phyloP scores from a whole-genome alignment of 1,140 invertebrate genomes.

The Magallana angulata region DNA sequence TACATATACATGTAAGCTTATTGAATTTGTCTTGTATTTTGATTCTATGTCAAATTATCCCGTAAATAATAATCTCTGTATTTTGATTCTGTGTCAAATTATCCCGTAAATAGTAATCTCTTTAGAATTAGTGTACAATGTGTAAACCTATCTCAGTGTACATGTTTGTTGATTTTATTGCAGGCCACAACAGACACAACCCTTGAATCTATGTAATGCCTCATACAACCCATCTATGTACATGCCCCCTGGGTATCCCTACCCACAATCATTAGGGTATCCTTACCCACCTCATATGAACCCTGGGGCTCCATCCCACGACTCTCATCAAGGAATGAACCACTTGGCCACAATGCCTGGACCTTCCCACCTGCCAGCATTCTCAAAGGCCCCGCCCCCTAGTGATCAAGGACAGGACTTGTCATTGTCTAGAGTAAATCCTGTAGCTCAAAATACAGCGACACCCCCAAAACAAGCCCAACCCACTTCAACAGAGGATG shows the following conservation, averaged over 20 bases:
- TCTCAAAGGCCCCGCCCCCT: background rate
- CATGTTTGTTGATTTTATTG: background rate
- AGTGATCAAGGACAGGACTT: conserved; percentile 4
- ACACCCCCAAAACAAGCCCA: background rate
- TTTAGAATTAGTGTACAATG: no score
- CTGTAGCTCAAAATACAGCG: background rate
- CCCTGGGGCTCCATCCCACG: background rate
- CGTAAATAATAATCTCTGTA: no score
- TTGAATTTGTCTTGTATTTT: no score
- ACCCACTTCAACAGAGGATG: conserved; percentile 21
- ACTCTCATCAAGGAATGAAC: conserved; percentile 17
- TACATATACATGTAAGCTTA: background rate
- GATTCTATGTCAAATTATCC: no score
- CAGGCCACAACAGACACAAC: conserved; percentile 29
- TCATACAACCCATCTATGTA: background rate
- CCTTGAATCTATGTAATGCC: background rate
- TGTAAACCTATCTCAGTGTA: no score
- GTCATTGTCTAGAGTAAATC: background rate
- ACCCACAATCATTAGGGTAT: background rate
- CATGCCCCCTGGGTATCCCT: background rate
- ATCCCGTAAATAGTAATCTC: no score
- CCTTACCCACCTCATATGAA: conserved; percentile 16
- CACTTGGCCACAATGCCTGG: conserved; percentile 1
- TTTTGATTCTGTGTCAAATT: no score
- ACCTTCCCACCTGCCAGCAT: background rate